Evolutionary conservation across 1,140 invertebrate species (phyloP).

Genomic region (Acromyrmex echinatior): DNA sequence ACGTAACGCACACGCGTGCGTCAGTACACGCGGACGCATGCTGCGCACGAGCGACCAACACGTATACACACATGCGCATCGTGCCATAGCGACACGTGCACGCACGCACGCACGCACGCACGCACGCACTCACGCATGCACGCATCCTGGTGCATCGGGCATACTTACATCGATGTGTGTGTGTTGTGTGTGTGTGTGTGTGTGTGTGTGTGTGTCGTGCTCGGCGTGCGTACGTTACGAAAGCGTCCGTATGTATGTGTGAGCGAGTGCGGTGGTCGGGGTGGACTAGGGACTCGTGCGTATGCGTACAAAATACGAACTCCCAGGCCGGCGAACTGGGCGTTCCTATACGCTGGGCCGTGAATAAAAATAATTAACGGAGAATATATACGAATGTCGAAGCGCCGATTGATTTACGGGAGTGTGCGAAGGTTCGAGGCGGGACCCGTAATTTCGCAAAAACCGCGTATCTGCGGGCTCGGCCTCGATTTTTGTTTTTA

Average conservation of each 20-base stretch:
- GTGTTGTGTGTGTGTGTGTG: no score
- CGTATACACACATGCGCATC: constrained; percentile 17
- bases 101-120: neutral
- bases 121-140: neutral
- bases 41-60: constrained; percentile 52
- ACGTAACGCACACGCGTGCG: constrained; percentile 62
- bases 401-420: constrained; percentile 81
- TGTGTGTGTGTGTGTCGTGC: neutral
- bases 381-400: constrained; percentile 79
- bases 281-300: constrained; percentile 34
- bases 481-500: constrained; percentile 77
- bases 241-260: neutral
- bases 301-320: constrained; percentile 55
- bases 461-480: constrained; percentile 80
- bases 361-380: constrained; percentile 83
- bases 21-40: constrained; percentile 55
- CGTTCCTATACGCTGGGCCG: constrained; percentile 76
- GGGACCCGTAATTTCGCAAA: constrained; percentile 79
- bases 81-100: constrained; percentile 39
- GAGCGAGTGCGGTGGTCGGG: constrained; percentile 22
- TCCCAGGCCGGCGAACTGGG: constrained; percentile 65
- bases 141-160: constrained; percentile 48
- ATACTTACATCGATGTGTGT: constrained; percentile 27
- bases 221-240: neutral
- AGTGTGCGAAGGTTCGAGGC: constrained; percentile 75